Evolutionary conservation across 2,113 vertebrate species (phyloP).

Genomic region (Eulemur rufifrons): DNA sequence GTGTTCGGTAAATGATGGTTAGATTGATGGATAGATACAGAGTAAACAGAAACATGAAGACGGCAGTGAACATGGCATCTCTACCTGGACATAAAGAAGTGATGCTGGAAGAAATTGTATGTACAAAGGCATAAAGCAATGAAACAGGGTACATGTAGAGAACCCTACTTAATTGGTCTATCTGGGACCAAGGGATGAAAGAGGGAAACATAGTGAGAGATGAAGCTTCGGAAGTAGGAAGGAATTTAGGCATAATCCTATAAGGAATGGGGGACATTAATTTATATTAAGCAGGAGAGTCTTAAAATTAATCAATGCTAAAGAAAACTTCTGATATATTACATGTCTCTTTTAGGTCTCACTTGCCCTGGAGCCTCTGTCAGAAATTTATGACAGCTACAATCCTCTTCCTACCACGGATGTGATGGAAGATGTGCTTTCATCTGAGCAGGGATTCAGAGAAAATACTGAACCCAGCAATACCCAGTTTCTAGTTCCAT

Average conservation of each 20-base stretch:
- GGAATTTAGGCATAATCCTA: conserved; percentile 22
- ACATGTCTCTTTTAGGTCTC: conserved; percentile 87
- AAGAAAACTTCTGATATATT: conserved; percentile 32
- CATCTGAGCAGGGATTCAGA: conserved; percentile 59
- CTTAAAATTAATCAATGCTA: conserved; percentile 22
- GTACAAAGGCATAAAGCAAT: conserved; percentile 4
- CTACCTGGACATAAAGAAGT: neutral
- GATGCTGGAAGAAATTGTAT: neutral
- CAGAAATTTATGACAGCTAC: conserved; percentile 87
- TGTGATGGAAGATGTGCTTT: conserved; percentile 61
- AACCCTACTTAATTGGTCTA: neutral
- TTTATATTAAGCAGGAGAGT: neutral
- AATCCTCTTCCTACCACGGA: conserved; percentile 83
- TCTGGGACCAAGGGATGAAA: neutral
- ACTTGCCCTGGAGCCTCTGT: conserved; percentile 90
- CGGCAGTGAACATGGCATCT: neutral
- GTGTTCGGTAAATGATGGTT: neutral
- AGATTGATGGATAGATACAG: neutral
- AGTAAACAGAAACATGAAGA: conserved; percentile 1
- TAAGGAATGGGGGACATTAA: neutral
- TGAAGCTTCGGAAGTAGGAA: neutral
- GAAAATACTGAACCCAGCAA: conserved; percentile 63
- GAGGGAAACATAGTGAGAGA: neutral
- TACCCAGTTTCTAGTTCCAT: conserved; percentile 58
- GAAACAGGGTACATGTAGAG: neutral